phyloP scores from a whole-genome alignment of 2,113 vertebrate genomes.

The Bubo blakistoni region DNA sequence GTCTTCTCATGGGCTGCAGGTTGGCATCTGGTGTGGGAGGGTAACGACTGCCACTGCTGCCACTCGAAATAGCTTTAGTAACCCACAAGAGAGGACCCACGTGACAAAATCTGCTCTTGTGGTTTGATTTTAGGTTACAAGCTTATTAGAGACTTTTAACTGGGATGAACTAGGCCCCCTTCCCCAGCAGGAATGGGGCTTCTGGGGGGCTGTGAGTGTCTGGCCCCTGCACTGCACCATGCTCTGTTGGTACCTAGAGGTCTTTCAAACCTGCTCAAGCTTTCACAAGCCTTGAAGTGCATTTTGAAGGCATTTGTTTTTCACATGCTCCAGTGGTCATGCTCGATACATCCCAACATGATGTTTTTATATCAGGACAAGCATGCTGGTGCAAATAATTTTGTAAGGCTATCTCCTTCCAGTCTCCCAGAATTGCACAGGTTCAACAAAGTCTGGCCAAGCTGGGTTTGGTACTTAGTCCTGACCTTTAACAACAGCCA shows the following conservation, averaged over 20 bases:
- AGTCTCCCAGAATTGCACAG: background rate
- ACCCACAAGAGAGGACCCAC: background rate
- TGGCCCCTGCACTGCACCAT: background rate
- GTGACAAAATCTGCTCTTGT: background rate
- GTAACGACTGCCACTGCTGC: background rate
- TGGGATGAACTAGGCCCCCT: background rate
- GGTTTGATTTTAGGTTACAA: background rate
- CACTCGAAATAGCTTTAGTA: background rate
- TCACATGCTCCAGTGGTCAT: background rate
- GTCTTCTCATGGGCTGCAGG: background rate
- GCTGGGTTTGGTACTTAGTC: background rate
- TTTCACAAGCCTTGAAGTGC: background rate
- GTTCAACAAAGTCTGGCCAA: background rate
- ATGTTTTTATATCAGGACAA: background rate
- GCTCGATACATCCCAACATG: background rate
- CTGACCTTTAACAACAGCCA: background rate
- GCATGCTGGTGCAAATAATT: background rate
- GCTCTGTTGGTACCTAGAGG: background rate
- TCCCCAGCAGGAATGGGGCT: background rate
- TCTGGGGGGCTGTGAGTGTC: rapidly evolving
- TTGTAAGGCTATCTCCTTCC: background rate
- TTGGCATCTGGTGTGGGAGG: background rate
- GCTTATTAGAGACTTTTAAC: background rate
- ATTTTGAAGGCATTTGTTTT: background rate
- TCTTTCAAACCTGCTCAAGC: background rate